A percentile compares a stretch with the other conserved stretches of the same genome.
Evolutionary conservation across 2,113 vertebrate species (phyloP).

Genomic region (Halichoeres trimaculatus): DNA sequence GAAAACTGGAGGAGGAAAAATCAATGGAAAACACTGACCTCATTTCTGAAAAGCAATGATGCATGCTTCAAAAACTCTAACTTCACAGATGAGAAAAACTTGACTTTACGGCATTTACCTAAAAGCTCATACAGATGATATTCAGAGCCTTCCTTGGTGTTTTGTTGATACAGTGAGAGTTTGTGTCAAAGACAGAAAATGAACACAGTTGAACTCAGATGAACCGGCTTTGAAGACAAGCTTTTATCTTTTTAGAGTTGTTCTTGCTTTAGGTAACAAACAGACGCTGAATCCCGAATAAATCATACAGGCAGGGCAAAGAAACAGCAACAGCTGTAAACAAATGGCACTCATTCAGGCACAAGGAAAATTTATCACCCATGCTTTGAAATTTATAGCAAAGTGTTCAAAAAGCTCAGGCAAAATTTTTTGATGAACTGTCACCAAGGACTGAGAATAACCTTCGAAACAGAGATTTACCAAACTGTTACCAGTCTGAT

Average conservation of each 20-base stretch:
- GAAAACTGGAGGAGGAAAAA: background rate
- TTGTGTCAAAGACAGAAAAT: slow-evolving; percentile 42
- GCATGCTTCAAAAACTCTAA: background rate
- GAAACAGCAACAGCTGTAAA: slow-evolving; percentile 40
- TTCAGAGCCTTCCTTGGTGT: background rate
- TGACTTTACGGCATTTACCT: background rate
- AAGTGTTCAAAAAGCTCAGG: slow-evolving; percentile 30
- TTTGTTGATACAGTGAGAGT: slow-evolving; percentile 19
- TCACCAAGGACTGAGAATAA: slow-evolving; percentile 38
- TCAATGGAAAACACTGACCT: background rate
- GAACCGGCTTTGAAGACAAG: slow-evolving; percentile 56
- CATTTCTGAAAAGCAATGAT: background rate
- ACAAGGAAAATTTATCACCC: slow-evolving; percentile 50
- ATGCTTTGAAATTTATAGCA: slow-evolving; percentile 42
- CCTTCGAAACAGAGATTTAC: slow-evolving; percentile 21
- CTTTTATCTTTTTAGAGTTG: slow-evolving; percentile 59
- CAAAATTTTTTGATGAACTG: slow-evolving; percentile 47
- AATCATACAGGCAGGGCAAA: slow-evolving; percentile 57
- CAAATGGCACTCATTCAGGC: slow-evolving; percentile 40
- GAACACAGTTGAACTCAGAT: slow-evolving; percentile 46
- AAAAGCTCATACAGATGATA: background rate
- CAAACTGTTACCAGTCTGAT: slow-evolving; percentile 23
- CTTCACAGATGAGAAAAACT: background rate
- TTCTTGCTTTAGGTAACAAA: slow-evolving; percentile 64
- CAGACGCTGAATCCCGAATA: slow-evolving; percentile 47